phyloP scores from a whole-genome alignment of 2,797 vertebrate species.

The Ciconia nigra region DNA sequence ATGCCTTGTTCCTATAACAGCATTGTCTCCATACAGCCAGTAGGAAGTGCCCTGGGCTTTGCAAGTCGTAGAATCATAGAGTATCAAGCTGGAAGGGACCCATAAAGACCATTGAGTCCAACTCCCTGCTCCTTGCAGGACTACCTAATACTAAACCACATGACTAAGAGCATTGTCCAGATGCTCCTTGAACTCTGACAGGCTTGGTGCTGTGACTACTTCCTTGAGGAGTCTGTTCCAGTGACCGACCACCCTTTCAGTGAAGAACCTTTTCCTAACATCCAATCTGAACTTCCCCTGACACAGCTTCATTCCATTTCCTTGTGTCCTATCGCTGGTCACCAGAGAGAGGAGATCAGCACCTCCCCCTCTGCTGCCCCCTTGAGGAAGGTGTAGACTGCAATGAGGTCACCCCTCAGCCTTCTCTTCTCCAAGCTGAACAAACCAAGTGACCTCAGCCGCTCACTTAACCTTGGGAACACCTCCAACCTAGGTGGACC shows the following conservation, averaged over 20 bases:
- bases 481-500: background rate
- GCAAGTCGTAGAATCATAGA: background rate
- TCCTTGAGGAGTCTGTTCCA: background rate
- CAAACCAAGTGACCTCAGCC: background rate
- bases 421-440: background rate
- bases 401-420: fast-evolving
- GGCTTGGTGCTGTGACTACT: background rate
- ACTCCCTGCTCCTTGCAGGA: background rate
- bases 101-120: background rate
- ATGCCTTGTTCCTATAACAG: background rate
- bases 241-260: background rate
- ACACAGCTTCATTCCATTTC: background rate
- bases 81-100: background rate
- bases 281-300: background rate
- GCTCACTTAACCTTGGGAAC: background rate
- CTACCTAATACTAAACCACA: background rate
- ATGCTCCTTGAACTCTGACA: background rate
- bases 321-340: fast-evolving
- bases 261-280: background rate
- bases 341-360: background rate
- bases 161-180: background rate
- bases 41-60: background rate
- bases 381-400: background rate
- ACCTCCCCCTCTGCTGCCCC: fast-evolving
- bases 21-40: background rate